Evolutionary conservation across 1,140 invertebrate species (phyloP).

Genomic region (Phenacoccus solenopsis): DNA sequence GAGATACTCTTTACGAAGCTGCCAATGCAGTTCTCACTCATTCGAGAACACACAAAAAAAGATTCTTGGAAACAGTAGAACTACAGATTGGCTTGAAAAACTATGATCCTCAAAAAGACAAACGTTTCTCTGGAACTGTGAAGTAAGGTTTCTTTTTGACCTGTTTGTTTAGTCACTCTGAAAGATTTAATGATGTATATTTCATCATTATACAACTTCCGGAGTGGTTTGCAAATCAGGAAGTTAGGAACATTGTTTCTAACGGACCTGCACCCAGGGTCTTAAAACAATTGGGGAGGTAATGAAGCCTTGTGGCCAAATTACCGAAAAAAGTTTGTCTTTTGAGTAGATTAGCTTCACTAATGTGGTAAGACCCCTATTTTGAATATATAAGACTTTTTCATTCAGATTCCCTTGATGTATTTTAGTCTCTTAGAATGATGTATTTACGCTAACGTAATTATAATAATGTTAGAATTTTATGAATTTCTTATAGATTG

Average conservation of each 20-base stretch:
- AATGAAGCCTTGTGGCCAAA: background rate
- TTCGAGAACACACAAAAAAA: slow-evolving; percentile 68
- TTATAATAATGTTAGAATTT: no score
- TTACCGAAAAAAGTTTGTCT: background rate
- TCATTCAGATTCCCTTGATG: no score
- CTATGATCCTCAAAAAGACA: slow-evolving; percentile 99
- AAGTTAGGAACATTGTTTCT: background rate
- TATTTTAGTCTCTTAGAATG: background rate
- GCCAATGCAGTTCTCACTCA: slow-evolving; percentile 70
- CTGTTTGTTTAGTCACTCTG: slow-evolving; percentile 16
- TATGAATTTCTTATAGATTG: slow-evolving; percentile 59
- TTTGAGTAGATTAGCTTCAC: background rate
- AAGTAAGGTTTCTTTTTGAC: slow-evolving; percentile 63
- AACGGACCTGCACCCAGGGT: slow-evolving; percentile 94
- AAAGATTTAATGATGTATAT: no score
- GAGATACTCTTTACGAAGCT: slow-evolving; percentile 91
- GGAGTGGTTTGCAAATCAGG: background rate
- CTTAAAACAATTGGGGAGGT: slow-evolving; percentile 92
- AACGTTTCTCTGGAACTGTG: slow-evolving; percentile 99
- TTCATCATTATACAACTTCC: no score
- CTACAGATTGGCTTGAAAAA: slow-evolving; percentile 99
- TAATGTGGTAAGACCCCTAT: background rate
- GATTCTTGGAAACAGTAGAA: slow-evolving; percentile 96
- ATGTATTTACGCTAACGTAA: background rate
- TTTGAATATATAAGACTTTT: background rate